Conservation (phyloP, 2,888 invertebrate species). For the Trileptium ribeirensis region DNA sequence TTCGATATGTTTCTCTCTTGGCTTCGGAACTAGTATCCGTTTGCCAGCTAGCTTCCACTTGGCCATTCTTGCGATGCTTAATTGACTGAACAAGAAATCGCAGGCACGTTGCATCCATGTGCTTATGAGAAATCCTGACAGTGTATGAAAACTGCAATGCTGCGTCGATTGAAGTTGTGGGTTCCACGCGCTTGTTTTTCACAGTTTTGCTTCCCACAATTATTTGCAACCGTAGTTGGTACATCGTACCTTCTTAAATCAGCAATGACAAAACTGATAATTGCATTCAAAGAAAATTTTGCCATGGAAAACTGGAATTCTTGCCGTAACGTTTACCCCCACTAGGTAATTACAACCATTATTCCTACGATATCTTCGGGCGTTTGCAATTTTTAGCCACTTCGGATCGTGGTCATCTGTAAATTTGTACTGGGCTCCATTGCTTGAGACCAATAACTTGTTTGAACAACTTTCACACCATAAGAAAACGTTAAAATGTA, state of each 20-base stretch:
- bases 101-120: slow-evolving; percentile 27
- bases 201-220: slow-evolving; percentile 20
- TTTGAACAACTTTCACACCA: too few species aligned
- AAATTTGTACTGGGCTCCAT: too few species aligned
- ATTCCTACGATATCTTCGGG: too few species aligned
- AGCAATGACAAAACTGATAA: too few species aligned
- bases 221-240: slow-evolving; percentile 15
- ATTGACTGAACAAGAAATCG: slow-evolving; percentile 13
- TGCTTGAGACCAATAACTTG: too few species aligned
- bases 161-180: neutral
- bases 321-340: too few species aligned
- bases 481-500: too few species aligned
- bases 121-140: slow-evolving; percentile 21
- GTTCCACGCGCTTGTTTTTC: slow-evolving; percentile 20
- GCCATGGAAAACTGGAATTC: too few species aligned
- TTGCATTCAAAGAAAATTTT: too few species aligned
- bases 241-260: neutral
- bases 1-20: neutral
- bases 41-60: neutral
- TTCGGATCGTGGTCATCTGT: too few species aligned
- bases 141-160: slow-evolving; percentile 19
- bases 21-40: neutral
- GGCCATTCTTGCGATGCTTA: neutral
- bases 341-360: too few species aligned
- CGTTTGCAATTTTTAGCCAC: too few species aligned